Evolutionary conservation across 1,140 invertebrate genomes (phyloP).

Genomic region (Euglossa dilemma): DNA sequence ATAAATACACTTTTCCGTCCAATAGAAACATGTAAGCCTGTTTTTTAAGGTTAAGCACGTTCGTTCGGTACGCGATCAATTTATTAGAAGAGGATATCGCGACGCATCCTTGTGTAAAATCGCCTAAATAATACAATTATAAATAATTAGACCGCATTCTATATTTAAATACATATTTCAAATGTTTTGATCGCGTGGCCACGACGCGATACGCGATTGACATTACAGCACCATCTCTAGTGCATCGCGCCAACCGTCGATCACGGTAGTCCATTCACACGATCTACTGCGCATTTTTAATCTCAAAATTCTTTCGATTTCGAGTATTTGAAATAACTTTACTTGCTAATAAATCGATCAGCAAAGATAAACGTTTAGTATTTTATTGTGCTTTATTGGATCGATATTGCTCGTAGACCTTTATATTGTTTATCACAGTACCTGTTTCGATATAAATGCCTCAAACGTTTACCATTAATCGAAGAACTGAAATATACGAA

Average conservation of each 20-base stretch:
- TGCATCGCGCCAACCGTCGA: background rate
- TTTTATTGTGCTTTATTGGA: background rate
- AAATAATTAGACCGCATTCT: background rate
- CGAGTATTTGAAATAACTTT: background rate
- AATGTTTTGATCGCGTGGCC: background rate
- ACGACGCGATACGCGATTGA: too few species aligned
- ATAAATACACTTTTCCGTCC: background rate
- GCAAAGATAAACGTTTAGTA: background rate
- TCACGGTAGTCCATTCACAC: too few species aligned
- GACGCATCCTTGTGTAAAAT: background rate
- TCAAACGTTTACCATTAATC: constrained; percentile 53
- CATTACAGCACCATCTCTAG: background rate
- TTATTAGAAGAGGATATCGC: background rate
- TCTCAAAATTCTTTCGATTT: background rate
- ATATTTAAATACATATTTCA: background rate
- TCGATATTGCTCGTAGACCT: background rate
- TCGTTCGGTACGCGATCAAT: background rate
- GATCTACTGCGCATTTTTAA: background rate
- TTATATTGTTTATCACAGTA: background rate
- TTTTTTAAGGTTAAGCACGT: constrained; percentile 24
- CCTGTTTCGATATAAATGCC: background rate
- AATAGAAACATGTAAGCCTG: background rate
- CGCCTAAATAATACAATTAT: background rate
- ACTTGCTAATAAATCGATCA: too few species aligned
- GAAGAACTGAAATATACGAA: constrained; percentile 57